Evolutionary conservation across 2,888 invertebrate species (phyloP).

Genomic region (Clostera curtula): DNA sequence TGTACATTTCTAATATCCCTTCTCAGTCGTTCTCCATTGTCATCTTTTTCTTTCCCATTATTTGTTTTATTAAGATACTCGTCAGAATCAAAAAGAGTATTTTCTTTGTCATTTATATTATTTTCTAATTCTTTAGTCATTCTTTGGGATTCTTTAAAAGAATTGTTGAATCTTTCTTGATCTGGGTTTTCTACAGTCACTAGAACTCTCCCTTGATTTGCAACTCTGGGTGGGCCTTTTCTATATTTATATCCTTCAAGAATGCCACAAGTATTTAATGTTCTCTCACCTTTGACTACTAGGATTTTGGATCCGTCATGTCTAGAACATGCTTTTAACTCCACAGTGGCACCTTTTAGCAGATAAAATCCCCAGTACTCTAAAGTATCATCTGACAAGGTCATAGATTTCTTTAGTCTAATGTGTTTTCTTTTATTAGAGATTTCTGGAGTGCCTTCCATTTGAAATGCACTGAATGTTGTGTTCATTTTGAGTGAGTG

Average conservation of each 20-base stretch:
- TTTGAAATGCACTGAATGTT: conserved; percentile 82
- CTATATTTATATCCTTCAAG: conserved; percentile 81
- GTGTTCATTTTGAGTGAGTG: conserved; percentile 86
- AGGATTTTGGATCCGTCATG: conserved; percentile 86
- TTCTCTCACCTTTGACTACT: conserved; percentile 86
- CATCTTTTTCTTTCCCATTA: conserved; percentile 5
- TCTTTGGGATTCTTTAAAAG: conserved; percentile 1
- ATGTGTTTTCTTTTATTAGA: conserved; percentile 83
- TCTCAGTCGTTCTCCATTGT: conserved; percentile 26
- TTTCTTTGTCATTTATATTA: conserved; percentile 4
- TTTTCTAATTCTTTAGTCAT: conserved; percentile 1
- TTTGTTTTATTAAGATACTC: conserved; percentile 7
- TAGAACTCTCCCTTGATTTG: conserved; percentile 73
- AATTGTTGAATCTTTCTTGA: conserved; percentile 17
- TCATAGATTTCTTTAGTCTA: conserved; percentile 86
- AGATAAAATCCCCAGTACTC: conserved; percentile 94
- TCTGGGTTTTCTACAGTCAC: conserved; percentile 57
- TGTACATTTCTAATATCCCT: conserved; percentile 42
- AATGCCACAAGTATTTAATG: conserved; percentile 85
- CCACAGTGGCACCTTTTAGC: conserved; percentile 84
- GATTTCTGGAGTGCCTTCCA: conserved; percentile 80
- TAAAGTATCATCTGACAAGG: conserved; percentile 86
- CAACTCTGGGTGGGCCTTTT: conserved; percentile 74
- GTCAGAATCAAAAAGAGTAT: conserved; percentile 3
- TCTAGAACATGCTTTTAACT: conserved; percentile 86